Conservation (phyloP, 2,888 invertebrate genomes). For the Polyploca ridens region DNA sequence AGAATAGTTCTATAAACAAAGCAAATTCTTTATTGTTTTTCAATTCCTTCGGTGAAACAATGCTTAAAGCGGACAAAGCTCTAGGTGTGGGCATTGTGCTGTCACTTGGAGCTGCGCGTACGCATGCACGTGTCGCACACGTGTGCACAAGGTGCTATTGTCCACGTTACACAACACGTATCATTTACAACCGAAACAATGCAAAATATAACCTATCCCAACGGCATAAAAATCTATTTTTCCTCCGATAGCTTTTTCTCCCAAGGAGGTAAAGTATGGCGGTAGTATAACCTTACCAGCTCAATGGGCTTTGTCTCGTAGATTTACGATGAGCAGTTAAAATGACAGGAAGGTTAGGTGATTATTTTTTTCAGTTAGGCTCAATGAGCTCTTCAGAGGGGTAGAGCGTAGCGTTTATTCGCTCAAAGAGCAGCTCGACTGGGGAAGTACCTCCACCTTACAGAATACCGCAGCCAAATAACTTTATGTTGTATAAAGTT, state of each 20-base stretch:
- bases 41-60: slow-evolving; percentile 18
- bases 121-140: slow-evolving; percentile 61
- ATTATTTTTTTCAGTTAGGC: background rate
- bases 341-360: background rate
- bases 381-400: no score
- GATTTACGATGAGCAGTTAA: slow-evolving; percentile 29
- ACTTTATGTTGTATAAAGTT: no score
- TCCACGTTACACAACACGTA: slow-evolving; percentile 37
- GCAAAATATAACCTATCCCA: background rate
- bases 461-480: no score
- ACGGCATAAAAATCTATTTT: background rate
- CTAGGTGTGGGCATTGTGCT: slow-evolving; percentile 37
- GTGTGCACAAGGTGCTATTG: slow-evolving; percentile 64
- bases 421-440: no score
- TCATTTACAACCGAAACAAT: slow-evolving; percentile 22
- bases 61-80: slow-evolving; percentile 31
- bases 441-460: no score
- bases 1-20: background rate
- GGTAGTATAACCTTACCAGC: slow-evolving; percentile 52
- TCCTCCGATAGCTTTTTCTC: background rate
- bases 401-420: no score
- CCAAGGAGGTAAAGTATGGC: slow-evolving; percentile 32
- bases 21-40: background rate
- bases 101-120: slow-evolving; percentile 16
- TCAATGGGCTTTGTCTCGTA: slow-evolving; percentile 38